phyloP scores from a whole-genome alignment of 2,113 vertebrate genomes.

The Rhineura floridana region DNA sequence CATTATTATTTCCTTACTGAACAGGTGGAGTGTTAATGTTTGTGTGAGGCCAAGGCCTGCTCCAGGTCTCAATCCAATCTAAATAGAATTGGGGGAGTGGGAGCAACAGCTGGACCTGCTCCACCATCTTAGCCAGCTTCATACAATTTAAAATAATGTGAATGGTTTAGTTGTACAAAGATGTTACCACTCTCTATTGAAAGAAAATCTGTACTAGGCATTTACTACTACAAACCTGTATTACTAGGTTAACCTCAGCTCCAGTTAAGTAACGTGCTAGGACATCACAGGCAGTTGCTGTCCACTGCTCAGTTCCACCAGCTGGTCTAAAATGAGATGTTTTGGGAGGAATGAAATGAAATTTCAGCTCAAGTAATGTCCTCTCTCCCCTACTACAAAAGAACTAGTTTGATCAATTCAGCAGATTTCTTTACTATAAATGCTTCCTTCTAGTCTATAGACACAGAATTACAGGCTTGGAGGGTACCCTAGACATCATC shows the following conservation, averaged over 20 bases:
- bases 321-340: constrained; percentile 80
- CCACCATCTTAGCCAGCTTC: background rate
- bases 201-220: background rate
- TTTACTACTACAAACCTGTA: constrained; percentile 80
- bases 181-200: background rate
- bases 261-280: constrained; percentile 82
- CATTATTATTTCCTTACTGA: background rate
- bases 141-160: background rate
- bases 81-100: background rate
- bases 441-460: too few relatives aligned
- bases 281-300: constrained; percentile 88
- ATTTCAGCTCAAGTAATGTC: background rate
- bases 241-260: constrained; percentile 76
- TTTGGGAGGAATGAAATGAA: background rate
- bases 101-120: background rate
- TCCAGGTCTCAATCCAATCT: too few relatives aligned
- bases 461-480: too few relatives aligned
- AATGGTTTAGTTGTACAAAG: background rate
- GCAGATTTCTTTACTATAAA: too few relatives aligned
- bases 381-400: too few relatives aligned
- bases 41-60: background rate
- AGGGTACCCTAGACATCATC: too few relatives aligned
- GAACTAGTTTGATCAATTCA: too few relatives aligned
- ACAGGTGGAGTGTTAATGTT: background rate
- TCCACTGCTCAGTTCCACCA: constrained; percentile 87